These are phyloP conservation scores for Myotis daubentonii DNA, from an alignment of 2,797 vertebrate species.

Conservation along the genomic window DNA sequence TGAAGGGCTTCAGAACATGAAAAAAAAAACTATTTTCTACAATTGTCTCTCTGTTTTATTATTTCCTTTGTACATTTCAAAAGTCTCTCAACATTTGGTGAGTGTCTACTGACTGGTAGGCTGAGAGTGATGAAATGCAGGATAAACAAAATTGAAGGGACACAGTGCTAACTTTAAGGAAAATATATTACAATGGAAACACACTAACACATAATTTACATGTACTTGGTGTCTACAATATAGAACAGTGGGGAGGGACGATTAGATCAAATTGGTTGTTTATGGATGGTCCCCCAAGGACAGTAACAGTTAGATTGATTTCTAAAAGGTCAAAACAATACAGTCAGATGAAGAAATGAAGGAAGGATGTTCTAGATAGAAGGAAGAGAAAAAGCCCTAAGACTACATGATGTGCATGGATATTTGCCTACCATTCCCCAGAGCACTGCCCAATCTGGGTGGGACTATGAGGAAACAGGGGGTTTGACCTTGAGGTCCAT, in stretches of 20 bases:
- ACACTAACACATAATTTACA: neutral
- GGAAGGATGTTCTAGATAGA: neutral
- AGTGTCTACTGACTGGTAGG: neutral
- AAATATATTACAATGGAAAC: neutral
- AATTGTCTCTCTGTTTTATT: neutral
- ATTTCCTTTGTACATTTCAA: neutral
- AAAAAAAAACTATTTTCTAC: neutral
- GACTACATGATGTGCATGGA: rapidly evolving
- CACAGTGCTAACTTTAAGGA: neutral
- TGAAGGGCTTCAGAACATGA: neutral
- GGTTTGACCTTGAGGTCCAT: neutral
- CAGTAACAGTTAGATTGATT: neutral
- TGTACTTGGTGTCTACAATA: neutral
- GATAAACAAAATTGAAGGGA: neutral
- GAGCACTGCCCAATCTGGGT: too few species aligned
- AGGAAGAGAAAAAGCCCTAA: neutral
- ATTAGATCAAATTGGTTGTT: neutral
- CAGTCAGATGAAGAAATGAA: neutral
- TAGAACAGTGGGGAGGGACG: neutral
- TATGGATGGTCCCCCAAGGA: neutral
- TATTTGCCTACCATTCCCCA: neutral
- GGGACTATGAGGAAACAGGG: neutral
- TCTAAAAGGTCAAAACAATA: neutral
- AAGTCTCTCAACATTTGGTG: neutral
- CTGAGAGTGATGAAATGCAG: neutral